Percentiles rank a stretch among this genome's conserved stretches.
Conservation (phyloP, 2,113 vertebrate genomes). For the Sapayoa aenigma region DNA sequence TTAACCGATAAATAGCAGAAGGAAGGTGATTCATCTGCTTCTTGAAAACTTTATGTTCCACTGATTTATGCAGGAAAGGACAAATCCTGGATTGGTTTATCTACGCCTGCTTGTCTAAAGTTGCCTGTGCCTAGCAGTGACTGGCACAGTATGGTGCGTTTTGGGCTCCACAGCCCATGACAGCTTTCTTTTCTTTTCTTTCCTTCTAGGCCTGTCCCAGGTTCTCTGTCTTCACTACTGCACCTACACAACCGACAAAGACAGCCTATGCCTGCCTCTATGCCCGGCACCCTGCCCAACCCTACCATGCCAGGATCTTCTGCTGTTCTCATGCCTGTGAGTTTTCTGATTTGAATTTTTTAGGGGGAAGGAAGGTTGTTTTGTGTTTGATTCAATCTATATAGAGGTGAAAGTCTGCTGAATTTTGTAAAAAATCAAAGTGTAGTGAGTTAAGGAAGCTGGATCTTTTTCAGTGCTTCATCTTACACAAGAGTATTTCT, state of each 20-base stretch:
- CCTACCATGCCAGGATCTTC: constrained; percentile 98
- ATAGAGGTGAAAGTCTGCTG: background rate
- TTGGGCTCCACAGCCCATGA: background rate
- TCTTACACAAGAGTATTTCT: background rate
- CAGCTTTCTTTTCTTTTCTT: constrained; percentile 16
- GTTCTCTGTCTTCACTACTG: constrained; percentile 95
- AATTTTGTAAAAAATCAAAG: background rate
- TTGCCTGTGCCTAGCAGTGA: background rate
- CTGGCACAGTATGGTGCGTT: background rate
- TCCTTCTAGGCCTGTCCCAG: constrained; percentile 89
- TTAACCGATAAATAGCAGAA: constrained; percentile 49
- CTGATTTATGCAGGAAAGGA: constrained; percentile 22
- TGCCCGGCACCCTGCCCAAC: constrained; percentile 98
- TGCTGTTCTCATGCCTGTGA: constrained; percentile 96
- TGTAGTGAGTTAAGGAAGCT: background rate
- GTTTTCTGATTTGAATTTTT: constrained; percentile 42
- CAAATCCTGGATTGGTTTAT: background rate
- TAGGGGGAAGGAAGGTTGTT: rapidly evolving
- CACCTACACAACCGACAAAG: constrained; percentile 98
- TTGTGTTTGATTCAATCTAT: background rate
- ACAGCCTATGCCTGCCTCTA: constrained; percentile 98
- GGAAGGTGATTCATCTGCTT: constrained; percentile 54
- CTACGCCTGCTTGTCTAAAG: background rate
- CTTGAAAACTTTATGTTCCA: constrained; percentile 59
- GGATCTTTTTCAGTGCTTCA: background rate